A percentile compares a stretch with the other conserved stretches of the same genome.
phyloP scores from a whole-genome alignment of 2,797 vertebrate genomes.

The Pangasius krempfi region DNA sequence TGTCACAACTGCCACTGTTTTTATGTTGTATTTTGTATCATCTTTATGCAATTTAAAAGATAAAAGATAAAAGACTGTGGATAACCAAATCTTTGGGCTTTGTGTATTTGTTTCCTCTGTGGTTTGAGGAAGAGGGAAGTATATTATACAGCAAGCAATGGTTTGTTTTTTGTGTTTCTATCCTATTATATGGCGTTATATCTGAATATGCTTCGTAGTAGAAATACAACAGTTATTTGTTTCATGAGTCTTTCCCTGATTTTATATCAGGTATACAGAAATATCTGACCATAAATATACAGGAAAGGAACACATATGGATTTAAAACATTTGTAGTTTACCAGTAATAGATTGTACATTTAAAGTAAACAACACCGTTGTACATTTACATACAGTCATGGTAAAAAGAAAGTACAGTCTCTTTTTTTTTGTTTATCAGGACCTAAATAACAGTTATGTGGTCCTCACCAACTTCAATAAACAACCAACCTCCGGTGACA shows the following conservation, averaged over 20 bases:
- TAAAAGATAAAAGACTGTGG: conserved; percentile 69
- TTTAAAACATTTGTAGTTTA: not conserved
- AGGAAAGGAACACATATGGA: not conserved
- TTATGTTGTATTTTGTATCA: conserved; percentile 65
- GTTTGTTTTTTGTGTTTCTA: not conserved
- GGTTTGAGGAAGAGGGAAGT: not conserved
- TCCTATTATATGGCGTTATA: not conserved
- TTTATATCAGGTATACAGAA: not conserved
- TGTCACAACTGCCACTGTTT: conserved; percentile 61
- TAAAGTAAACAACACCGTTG: not conserved
- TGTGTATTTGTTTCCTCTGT: conserved; percentile 23
- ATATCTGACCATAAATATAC: not conserved
- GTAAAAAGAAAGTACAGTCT: not conserved
- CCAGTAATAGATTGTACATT: not conserved
- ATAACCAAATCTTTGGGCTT: conserved; percentile 44
- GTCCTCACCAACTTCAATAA: too few species aligned
- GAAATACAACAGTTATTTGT: not conserved
- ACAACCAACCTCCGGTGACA: not conserved
- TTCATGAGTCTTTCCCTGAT: not conserved
- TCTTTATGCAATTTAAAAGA: conserved; percentile 54
- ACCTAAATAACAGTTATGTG: too few species aligned
- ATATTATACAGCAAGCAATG: not conserved
- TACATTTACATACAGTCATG: not conserved
- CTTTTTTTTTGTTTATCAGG: not conserved
- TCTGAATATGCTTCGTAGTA: not conserved